A percentile compares a stretch with the other conserved stretches of the same genome.
Evolutionary conservation across 2,797 vertebrate genomes (phyloP).

Genomic region (Microchirus variegatus): DNA sequence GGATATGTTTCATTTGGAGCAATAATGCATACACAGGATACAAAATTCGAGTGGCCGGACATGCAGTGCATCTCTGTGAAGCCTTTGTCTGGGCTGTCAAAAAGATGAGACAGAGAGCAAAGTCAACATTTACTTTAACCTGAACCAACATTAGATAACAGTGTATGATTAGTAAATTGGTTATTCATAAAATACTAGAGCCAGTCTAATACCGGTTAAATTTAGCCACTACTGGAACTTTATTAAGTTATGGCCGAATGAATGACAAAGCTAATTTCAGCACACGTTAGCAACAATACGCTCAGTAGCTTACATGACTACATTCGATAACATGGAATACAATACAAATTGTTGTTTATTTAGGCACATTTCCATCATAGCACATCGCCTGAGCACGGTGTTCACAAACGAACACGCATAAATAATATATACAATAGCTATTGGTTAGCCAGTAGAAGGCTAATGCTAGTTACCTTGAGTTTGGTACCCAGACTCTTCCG

Average conservation of each 20-base stretch:
- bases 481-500: slow-evolving; percentile 91
- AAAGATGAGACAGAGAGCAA: slow-evolving; percentile 2
- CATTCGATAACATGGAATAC: neutral
- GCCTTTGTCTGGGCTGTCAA: slow-evolving; percentile 84
- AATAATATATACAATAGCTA: neutral
- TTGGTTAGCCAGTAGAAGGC: slow-evolving; percentile 28
- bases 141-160: neutral
- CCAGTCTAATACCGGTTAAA: neutral
- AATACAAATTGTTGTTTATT: rapidly evolving
- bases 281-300: slow-evolving; percentile 39
- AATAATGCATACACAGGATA: slow-evolving; percentile 95
- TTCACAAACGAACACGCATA: neutral
- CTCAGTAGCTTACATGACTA: slow-evolving; percentile 16
- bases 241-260: slow-evolving; percentile 33
- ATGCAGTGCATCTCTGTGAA: slow-evolving; percentile 94
- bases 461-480: slow-evolving; percentile 83
- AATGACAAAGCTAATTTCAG: slow-evolving; percentile 77
- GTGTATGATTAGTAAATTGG: neutral
- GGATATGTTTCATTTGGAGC: slow-evolving; percentile 92
- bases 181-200: rapidly evolving
- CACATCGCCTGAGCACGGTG: rapidly evolving
- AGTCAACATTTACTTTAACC: neutral
- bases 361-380: rapidly evolving
- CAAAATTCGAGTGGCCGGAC: slow-evolving; percentile 95
- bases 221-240: neutral